Conservation (phyloP, 2,888 invertebrate genomes). For the Hoplodrina blanda region DNA sequence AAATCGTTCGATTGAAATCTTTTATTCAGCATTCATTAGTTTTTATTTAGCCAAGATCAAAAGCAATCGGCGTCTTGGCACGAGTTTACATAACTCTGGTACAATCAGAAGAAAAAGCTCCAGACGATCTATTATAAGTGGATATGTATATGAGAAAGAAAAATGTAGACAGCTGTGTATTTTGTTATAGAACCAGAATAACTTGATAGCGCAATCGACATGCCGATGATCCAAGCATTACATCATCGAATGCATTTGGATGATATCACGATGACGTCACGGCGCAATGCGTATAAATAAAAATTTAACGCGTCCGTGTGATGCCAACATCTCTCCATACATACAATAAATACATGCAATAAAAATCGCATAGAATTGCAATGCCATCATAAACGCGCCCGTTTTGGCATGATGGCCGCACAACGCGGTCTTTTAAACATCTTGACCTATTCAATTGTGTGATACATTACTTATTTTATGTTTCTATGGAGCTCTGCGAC, state of each 20-base stretch:
- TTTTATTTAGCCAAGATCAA: slow-evolving; percentile 54
- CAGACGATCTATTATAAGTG: slow-evolving; percentile 51
- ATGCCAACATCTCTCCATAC: slow-evolving; percentile 72
- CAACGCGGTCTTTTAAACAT: slow-evolving; percentile 56
- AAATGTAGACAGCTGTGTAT: slow-evolving; percentile 44
- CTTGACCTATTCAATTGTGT: slow-evolving; percentile 62
- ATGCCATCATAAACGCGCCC: slow-evolving; percentile 70
- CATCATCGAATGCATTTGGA: slow-evolving; percentile 74
- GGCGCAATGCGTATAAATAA: slow-evolving; percentile 73
- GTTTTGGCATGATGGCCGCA: slow-evolving; percentile 77
- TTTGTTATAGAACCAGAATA: slow-evolving; percentile 43
- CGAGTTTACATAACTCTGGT: slow-evolving; percentile 46
- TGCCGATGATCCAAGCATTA: slow-evolving; percentile 75
- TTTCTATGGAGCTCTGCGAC: slow-evolving; percentile 36
- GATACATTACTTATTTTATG: slow-evolving; percentile 54
- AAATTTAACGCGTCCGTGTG: slow-evolving; percentile 55
- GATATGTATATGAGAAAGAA: slow-evolving; percentile 30
- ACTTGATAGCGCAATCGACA: slow-evolving; percentile 45
- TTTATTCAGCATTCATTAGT: slow-evolving; percentile 54
- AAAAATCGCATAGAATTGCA: slow-evolving; percentile 73
- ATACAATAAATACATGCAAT: slow-evolving; percentile 70
- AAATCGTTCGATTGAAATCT: slow-evolving; percentile 49
- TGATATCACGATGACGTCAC: slow-evolving; percentile 74
- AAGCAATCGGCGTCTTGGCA: slow-evolving; percentile 58
- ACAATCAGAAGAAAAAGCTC: slow-evolving; percentile 50